These are phyloP conservation scores for Lithobius niger DNA, from an alignment of 1,140 invertebrate species.

Conservation along the genomic window DNA sequence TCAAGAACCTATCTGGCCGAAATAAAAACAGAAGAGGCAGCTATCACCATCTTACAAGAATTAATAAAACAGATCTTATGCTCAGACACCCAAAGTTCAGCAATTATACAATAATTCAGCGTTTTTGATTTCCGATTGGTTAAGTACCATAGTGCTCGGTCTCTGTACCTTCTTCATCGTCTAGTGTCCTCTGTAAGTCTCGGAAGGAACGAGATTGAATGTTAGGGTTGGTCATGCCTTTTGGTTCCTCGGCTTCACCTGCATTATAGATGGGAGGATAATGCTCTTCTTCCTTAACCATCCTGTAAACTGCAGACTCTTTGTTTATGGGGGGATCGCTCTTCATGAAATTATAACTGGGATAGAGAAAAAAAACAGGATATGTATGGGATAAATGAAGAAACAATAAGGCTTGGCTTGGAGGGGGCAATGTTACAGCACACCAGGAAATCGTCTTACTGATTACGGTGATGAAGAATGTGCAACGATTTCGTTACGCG, in stretches of 20 bases:
- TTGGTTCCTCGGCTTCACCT: conserved; percentile 6
- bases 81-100: too few species aligned
- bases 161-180: conserved; percentile 29
- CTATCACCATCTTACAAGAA: too few species aligned
- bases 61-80: too few species aligned
- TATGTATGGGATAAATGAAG: neutral
- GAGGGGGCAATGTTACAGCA: too few species aligned
- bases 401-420: neutral
- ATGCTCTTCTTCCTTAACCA: conserved; percentile 77
- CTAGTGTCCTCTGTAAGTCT: conserved; percentile 28
- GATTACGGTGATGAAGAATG: too few species aligned
- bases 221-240: conserved; percentile 14
- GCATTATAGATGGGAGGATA: conserved; percentile 39
- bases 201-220: conserved; percentile 31
- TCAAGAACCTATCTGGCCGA: too few species aligned
- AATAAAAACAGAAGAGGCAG: too few species aligned
- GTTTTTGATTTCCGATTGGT: too few species aligned
- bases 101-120: too few species aligned
- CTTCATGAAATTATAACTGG: conserved; percentile 89
- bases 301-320: conserved; percentile 73
- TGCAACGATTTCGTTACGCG: too few species aligned
- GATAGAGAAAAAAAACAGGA: neutral
- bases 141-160: too few species aligned
- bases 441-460: too few species aligned
- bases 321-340: conserved; percentile 45